Evolutionary conservation across 2,797 vertebrate species (phyloP), one percentile per base, ranked within the genome.

Genomic region (Halcyon badia): DNA sequence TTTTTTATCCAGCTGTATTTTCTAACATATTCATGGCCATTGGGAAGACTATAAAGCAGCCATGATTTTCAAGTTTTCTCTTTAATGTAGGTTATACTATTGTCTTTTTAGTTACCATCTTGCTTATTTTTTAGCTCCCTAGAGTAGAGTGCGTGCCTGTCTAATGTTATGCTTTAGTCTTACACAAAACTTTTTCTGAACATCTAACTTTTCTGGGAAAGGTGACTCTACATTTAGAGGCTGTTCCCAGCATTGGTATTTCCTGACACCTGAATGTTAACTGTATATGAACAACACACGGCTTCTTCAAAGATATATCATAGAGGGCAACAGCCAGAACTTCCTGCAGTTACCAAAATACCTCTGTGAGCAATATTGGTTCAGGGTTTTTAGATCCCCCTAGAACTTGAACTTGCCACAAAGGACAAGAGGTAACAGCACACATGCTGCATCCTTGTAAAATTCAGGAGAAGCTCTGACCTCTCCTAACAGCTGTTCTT

Each of bases 321-420:
- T 39, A 61, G 86, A 95, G 92, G 91, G 94, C 83, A 96, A 66
- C 62, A 73, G 78, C 72, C 96, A 95, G 94, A 94, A 87, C 87
- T 97, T 97, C 96, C 96, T 97, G 81, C n/a, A 48, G 62, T 68
- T 84, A 83, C 89, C 83, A 92, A 89, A 96, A 95, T 95, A 93
- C 71, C 70, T 86, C 60, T 73, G 52, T 73, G 49, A 87, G 79
- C 66, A 70, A 52, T 62, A 95, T 12, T 76, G 66, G 62, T 94
- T 89, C 90, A 83, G 78, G 65, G 48, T 35, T 90, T 95, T 94
- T 68, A 65, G 89, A 75, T 94, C 48, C 21, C 15, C 2, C 68
- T 73, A 87, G 83, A 94, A 96, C 91, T 69, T 95, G 91, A 96
- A 96, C 93, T 95, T 90, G 77, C 48, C 81, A 19, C 60, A 77